Percentiles rank a stretch among this genome's conserved stretches.
These are phyloP conservation scores for Falcunculus frontatus DNA, from an alignment of 2,113 vertebrate genomes.

Conservation along the genomic window DNA sequence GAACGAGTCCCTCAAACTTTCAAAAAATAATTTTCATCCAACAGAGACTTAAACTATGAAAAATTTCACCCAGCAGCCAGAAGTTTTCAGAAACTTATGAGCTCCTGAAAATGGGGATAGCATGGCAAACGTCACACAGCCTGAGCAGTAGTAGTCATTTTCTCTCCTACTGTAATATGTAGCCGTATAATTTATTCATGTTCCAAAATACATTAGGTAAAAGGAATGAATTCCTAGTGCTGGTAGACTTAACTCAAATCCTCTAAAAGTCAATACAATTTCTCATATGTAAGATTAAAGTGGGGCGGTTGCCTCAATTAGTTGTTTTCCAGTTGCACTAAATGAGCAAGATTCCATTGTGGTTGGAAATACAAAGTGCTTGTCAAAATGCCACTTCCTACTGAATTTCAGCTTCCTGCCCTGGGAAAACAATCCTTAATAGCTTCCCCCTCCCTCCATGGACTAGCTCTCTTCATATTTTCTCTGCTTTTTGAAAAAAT, in stretches of 20 bases:
- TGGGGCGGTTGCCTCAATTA: neutral
- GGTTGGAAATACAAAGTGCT: conserved; percentile 22
- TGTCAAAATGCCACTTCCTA: conserved; percentile 57
- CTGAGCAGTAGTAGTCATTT: conserved; percentile 10
- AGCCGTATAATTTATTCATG: conserved; percentile 39
- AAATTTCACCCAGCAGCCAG: neutral
- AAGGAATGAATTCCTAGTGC: neutral
- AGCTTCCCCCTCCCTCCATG: neutral
- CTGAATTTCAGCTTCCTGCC: conserved; percentile 36
- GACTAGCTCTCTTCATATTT: neutral
- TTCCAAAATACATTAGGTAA: neutral
- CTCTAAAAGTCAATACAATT: neutral
- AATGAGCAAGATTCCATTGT: conserved; percentile 10
- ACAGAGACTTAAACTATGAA: neutral
- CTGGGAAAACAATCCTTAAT: conserved; percentile 30
- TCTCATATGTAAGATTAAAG: neutral
- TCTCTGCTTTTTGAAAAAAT: neutral
- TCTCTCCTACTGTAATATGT: conserved; percentile 6
- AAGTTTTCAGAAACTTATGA: conserved; percentile 35
- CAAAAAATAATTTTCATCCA: neutral
- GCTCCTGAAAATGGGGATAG: neutral
- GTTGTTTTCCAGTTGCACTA: neutral
- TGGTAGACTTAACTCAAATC: neutral
- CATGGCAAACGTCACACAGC: conserved; percentile 19
- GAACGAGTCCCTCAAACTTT: neutral